Evolutionary conservation across 2,888 invertebrate species (phyloP).

Genomic region (Troides aeacus): DNA sequence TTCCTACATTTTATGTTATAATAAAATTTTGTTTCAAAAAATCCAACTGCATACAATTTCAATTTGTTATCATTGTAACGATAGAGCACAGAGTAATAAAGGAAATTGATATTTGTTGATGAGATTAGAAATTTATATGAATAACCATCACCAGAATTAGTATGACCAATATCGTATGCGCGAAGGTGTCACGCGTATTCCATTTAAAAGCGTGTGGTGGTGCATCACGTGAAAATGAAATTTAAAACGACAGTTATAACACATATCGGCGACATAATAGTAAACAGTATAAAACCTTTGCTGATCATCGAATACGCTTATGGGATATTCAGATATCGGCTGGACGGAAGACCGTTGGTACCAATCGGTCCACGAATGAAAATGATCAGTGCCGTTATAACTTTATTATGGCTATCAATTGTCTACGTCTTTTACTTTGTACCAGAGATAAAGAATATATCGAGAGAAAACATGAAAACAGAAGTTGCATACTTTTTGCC

Average conservation of each 20-base stretch:
- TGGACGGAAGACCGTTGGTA: conserved; percentile 36
- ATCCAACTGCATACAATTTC: too few relatives aligned
- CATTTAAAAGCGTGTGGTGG: too few relatives aligned
- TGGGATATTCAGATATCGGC: conserved; percentile 51
- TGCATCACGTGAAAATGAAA: not conserved
- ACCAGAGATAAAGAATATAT: not conserved
- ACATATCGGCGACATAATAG: not conserved
- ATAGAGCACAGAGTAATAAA: too few relatives aligned
- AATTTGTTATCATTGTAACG: too few relatives aligned
- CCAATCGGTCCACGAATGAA: conserved; percentile 41
- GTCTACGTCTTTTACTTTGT: conserved; percentile 32
- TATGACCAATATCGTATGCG: too few relatives aligned
- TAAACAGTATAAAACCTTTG: conserved; percentile 37
- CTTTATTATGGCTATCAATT: conserved; percentile 33
- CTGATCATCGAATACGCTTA: conserved; percentile 44
- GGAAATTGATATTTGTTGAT: too few relatives aligned
- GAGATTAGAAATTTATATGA: too few relatives aligned
- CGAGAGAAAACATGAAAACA: not conserved
- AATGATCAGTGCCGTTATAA: conserved; percentile 35
- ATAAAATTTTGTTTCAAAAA: too few relatives aligned
- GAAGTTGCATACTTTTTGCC: conserved; percentile 40
- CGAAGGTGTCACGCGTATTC: too few relatives aligned
- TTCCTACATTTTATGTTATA: too few relatives aligned
- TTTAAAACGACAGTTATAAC: not conserved
- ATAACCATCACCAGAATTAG: too few relatives aligned